Evolutionary conservation across 2,797 vertebrate species (phyloP).

Genomic region (Anolis apletophallus): DNA sequence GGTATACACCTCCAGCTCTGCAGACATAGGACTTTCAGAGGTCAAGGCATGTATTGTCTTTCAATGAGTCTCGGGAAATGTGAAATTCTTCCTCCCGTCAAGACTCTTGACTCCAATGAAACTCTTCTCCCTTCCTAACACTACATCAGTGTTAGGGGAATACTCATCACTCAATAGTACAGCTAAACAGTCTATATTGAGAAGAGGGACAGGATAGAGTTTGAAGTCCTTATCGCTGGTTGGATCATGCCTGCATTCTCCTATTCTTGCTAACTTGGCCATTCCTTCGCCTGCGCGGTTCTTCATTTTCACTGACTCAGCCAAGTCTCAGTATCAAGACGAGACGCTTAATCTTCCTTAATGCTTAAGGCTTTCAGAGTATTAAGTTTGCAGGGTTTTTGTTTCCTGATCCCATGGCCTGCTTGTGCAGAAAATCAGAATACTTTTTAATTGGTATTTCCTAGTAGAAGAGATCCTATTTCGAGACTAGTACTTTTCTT

Average conservation of each 20-base stretch:
- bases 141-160: not conserved
- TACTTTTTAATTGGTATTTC: slow-evolving; percentile 37
- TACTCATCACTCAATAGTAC: not conserved
- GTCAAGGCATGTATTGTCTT: no score
- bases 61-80: no score
- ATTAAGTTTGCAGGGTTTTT: slow-evolving; percentile 2
- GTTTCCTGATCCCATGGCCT: not conserved
- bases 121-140: not conserved
- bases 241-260: not conserved
- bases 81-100: no score
- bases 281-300: not conserved
- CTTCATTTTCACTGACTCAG: not conserved
- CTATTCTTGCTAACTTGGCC: not conserved
- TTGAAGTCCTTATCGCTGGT: fast-evolving
- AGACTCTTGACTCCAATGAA: no score
- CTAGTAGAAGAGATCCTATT: not conserved
- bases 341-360: slow-evolving; percentile 25
- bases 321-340: not conserved
- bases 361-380: not conserved
- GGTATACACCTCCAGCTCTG: no score
- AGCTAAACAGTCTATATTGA: not conserved
- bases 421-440: not conserved
- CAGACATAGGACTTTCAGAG: no score
- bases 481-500: not conserved
- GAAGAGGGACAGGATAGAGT: fast-evolving